Conservation (phyloP, 2,888 invertebrate species). For the Sphaerophoria rueppellii region DNA sequence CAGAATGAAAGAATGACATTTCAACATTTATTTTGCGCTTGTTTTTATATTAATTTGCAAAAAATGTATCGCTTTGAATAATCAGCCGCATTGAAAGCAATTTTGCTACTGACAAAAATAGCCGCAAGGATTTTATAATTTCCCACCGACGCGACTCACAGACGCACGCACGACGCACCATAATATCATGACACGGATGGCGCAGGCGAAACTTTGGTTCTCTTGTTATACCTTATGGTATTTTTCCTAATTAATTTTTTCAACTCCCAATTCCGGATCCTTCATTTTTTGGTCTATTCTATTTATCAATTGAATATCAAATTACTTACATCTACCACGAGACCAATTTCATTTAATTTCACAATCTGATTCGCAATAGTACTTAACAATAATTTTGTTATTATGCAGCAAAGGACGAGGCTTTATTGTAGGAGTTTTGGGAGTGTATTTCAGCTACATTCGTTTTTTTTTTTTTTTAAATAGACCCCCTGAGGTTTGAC, state of each 20-base stretch:
- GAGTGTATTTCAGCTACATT: conserved; percentile 41
- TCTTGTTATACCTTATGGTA: conserved; percentile 36
- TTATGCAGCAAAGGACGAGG: conserved; percentile 17
- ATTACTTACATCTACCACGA: conserved; percentile 37
- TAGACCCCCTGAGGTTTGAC: conserved; percentile 72
- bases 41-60: conserved; percentile 18
- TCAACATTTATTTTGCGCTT: conserved; percentile 66
- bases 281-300: not conserved
- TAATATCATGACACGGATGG: no score
- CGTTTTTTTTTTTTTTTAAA: conserved; percentile 48
- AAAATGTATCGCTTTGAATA: conserved; percentile 52
- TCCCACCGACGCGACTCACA: conserved; percentile 44
- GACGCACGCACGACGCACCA: not conserved
- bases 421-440: conserved; percentile 27
- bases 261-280: conserved; percentile 2
- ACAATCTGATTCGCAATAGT: conserved; percentile 51
- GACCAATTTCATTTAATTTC: conserved; percentile 70
- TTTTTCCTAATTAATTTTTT: conserved; percentile 60
- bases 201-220: not conserved
- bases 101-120: conserved; percentile 45
- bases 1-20: conserved; percentile 72
- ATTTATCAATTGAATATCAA: conserved; percentile 43
- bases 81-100: conserved; percentile 55
- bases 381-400: conserved; percentile 49
- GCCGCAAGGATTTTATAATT: conserved; percentile 68